Evolutionary conservation across 1,140 invertebrate genomes (phyloP).

Genomic region (Philaenus spumarius): DNA sequence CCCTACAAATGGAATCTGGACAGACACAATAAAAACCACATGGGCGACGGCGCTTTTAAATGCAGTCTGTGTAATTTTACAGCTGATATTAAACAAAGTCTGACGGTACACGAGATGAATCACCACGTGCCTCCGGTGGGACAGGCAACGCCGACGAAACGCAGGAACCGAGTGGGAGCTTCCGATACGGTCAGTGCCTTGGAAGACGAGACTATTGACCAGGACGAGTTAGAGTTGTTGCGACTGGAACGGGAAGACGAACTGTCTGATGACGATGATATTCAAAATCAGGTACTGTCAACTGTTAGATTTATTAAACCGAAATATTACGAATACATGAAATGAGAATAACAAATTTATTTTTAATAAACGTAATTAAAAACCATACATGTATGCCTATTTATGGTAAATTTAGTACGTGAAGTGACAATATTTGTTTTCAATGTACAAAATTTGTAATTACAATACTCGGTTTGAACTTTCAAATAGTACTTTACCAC

Average conservation of each 20-base stretch:
- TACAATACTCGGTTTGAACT: no score
- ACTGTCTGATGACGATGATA: no score
- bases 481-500: no score
- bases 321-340: no score
- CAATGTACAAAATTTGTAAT: no score
- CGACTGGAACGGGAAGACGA: constrained; percentile 20
- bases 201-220: constrained; percentile 28
- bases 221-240: constrained; percentile 15
- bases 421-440: no score
- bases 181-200: constrained; percentile 49
- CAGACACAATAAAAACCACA: constrained; percentile 86
- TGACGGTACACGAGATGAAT: constrained; percentile 87
- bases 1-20: constrained; percentile 92
- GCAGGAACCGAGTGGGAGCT: constrained; percentile 61
- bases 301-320: no score
- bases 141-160: constrained; percentile 42
- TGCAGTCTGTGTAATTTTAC: constrained; percentile 88
- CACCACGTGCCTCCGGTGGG: constrained; percentile 73
- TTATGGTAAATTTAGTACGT: no score
- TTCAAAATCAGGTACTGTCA: no score
- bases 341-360: no score
- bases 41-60: constrained; percentile 68
- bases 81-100: constrained; percentile 84
- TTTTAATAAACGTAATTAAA: no score
- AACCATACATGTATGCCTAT: no score